Evolutionary conservation across 2,888 invertebrate genomes (phyloP).

Genomic region (Diaphora mendica): DNA sequence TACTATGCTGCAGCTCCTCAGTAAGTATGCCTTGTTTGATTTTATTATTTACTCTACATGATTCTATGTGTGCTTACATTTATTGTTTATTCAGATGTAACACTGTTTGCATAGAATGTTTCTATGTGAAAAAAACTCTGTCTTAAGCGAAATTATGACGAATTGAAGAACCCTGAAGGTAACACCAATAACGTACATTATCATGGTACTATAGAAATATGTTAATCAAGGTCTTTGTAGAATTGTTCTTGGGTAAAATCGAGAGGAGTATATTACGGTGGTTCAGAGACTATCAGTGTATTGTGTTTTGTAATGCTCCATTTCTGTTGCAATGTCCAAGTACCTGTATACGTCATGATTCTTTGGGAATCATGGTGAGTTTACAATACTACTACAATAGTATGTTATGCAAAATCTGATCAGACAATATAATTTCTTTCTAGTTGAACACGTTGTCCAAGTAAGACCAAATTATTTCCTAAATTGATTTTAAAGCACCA

Average conservation of each 20-base stretch:
- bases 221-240: not conserved
- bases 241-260: not conserved
- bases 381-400: too few species aligned
- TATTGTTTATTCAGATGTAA: slow-evolving; percentile 23
- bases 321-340: not conserved
- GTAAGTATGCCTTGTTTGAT: slow-evolving; percentile 30
- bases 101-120: not conserved
- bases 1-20: slow-evolving; percentile 22
- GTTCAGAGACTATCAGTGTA: not conserved
- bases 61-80: slow-evolving; percentile 3
- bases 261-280: not conserved
- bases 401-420: too few species aligned
- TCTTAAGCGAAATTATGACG: not conserved
- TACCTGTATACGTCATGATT: not conserved
- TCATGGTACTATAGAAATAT: not conserved
- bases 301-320: not conserved
- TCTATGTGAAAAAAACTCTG: not conserved
- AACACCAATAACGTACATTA: not conserved
- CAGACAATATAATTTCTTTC: too few species aligned
- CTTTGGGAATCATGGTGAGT: too few species aligned
- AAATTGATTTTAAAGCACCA: too few species aligned
- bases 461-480: too few species aligned
- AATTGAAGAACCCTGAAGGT: not conserved
- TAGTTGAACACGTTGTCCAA: too few species aligned
- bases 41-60: slow-evolving; percentile 35